These are phyloP conservation scores for Gandaritis pyraliata DNA, from an alignment of 2,888 invertebrate genomes.

Conservation along the genomic window DNA sequence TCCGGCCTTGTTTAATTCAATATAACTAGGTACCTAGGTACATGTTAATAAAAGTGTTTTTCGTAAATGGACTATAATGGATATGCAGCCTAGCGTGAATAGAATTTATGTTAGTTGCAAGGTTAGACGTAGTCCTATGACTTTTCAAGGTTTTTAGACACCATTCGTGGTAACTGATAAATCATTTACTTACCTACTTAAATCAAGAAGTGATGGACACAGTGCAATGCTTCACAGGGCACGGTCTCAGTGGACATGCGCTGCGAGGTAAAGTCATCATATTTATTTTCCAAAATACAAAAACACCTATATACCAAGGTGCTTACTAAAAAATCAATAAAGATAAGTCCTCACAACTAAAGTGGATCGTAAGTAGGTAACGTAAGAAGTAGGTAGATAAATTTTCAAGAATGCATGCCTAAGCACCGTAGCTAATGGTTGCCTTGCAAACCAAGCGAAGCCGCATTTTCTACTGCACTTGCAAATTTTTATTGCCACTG, in stretches of 20 bases:
- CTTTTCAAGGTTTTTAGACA: conserved; percentile 4
- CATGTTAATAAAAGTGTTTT: conserved; percentile 57
- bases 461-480: conserved; percentile 24
- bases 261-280: too few species aligned
- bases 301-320: too few species aligned
- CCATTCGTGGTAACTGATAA: not conserved
- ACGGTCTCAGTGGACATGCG: too few species aligned
- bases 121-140: conserved; percentile 26
- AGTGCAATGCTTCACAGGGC: too few species aligned
- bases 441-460: conserved; percentile 16
- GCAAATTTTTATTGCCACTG: conserved; percentile 31
- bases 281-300: too few species aligned
- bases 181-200: too few species aligned
- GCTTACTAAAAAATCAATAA: not conserved
- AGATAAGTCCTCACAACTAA: not conserved
- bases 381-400: conserved; percentile 17
- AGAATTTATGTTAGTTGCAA: conserved; percentile 40
- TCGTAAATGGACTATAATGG: conserved; percentile 66
- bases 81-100: conserved; percentile 61
- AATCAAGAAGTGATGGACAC: too few species aligned
- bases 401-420: conserved; percentile 18
- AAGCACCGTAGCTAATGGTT: conserved; percentile 19
- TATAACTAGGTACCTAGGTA: conserved; percentile 48
- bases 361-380: conserved; percentile 1
- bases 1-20: conserved; percentile 67